Base-by-base conservation (phyloP, 2,797 vertebrate genomes). In the Microcaecilia unicolor region DNA sequence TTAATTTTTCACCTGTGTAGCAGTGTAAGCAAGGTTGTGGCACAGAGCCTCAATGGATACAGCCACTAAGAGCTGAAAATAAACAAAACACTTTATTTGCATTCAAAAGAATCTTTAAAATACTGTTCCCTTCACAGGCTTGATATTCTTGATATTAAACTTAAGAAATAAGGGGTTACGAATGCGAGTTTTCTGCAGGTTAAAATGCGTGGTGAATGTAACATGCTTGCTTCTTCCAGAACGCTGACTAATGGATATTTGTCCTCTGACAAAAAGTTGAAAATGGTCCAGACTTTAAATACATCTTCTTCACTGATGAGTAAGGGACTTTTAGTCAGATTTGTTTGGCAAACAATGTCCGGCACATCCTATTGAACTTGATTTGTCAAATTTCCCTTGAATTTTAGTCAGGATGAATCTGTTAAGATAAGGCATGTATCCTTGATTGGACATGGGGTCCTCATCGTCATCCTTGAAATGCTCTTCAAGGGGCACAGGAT, bases 391-490 rank as follows among this genome's bases (percentile, higher is more conserved):
- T 66, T 89, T 88, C 51, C 83, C 88, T 39, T 85, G 89, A 34
- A 90, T 92, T 95, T 98, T 43, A 51, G n/a, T n/a, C n/a, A 34
- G 37, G 25, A 28, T 36, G 33, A 63, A 70, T 56, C 80, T 92
- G 76, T 93, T 96, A 50, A 99, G 84, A 62, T 99, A 99, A 1
- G 93, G 95, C 96, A 99, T 99, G 77, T 99, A 99, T 7, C 96
- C 96, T 68, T 98, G 96, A 70, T 87, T 99, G 53, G 96, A 99
- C 38, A 98, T 96, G 0, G 96, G 96, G 6, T 96, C 96, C 54
- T 96, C 90, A 3, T 98, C 93, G 7, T 99, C 93, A 1, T 99
- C 95, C 58, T 91, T 87, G 4, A 99, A 99, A 53, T 99, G 96
- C 34, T 97, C 93, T 55, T 99, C 96, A 61, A 99, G 76, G 6